phyloP scores from a whole-genome alignment of 2,797 vertebrate species.

The Poeciliopsis infans region DNA sequence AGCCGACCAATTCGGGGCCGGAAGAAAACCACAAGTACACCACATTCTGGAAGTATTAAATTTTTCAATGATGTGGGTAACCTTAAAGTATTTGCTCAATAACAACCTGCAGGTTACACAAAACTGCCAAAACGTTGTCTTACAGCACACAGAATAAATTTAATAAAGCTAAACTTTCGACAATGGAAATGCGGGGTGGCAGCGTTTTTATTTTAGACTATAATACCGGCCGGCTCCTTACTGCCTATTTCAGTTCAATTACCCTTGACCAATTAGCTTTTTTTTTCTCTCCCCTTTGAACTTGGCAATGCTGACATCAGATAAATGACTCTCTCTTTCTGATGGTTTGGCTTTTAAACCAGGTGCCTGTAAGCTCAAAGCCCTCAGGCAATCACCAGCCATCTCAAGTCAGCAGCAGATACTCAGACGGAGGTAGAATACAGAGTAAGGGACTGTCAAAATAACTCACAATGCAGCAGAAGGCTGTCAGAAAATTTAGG shows the following conservation, averaged over 20 bases:
- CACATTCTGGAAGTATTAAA: conserved; percentile 36
- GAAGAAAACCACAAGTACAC: conserved; percentile 54
- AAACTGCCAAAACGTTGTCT: conserved; percentile 40
- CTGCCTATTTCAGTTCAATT: conserved; percentile 57
- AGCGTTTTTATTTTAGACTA: conserved; percentile 42
- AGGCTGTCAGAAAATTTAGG: conserved; percentile 39
- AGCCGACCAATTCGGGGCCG: conserved; percentile 39
- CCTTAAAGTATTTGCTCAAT: conserved; percentile 13
- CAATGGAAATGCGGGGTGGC: conserved; percentile 57
- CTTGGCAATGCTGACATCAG: conserved; percentile 59
- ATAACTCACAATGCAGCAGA: conserved; percentile 53
- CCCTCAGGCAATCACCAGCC: conserved; percentile 68
- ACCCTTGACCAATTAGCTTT: conserved; percentile 65
- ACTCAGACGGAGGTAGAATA: conserved; percentile 61
- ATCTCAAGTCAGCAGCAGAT: conserved; percentile 64
- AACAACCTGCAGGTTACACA: conserved; percentile 13
- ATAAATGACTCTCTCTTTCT: conserved; percentile 64
- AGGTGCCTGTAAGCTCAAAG: conserved; percentile 65
- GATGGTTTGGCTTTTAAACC: conserved; percentile 62
- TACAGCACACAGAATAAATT: conserved; percentile 27
- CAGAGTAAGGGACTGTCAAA: conserved; percentile 65
- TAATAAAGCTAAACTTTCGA: conserved; percentile 29
- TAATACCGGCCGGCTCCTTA: conserved; percentile 47
- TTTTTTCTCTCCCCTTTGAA: conserved; percentile 39
- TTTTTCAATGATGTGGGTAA: conserved; percentile 28